Percentiles rank a stretch among this genome's conserved stretches.
Conservation (phyloP, 2,113 vertebrate genomes). For the Entomyzon cyanotis region DNA sequence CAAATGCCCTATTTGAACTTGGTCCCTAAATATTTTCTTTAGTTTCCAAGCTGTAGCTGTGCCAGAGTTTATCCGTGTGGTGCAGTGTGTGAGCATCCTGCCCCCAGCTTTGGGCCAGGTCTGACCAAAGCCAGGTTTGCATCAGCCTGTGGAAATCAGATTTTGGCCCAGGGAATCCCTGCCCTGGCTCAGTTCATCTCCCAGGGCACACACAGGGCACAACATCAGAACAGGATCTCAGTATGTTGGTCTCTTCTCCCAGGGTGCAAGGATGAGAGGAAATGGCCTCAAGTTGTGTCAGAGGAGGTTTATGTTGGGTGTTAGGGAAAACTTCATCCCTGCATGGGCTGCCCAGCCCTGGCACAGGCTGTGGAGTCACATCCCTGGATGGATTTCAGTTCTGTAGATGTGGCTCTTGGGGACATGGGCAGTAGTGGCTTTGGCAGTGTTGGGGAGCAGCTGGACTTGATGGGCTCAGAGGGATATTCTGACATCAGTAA, state of each 20-base stretch:
- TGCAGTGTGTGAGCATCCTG: not conserved
- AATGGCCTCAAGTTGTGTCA: not conserved
- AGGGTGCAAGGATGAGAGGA: not conserved
- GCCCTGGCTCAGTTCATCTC: not conserved
- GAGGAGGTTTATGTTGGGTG: not conserved
- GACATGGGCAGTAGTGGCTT: rapidly evolving
- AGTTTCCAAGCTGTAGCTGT: not conserved
- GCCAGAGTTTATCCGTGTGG: rapidly evolving
- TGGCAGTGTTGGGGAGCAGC: not conserved
- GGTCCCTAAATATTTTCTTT: rapidly evolving
- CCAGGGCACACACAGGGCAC: not conserved
- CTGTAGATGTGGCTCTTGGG: not conserved
- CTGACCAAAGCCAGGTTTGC: not conserved
- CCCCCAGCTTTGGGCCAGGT: not conserved
- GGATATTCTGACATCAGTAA: rapidly evolving
- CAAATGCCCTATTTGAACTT: not conserved
- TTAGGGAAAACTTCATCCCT: no score
- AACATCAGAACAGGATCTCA: rapidly evolving
- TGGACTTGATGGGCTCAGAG: not conserved
- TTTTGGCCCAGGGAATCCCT: not conserved
- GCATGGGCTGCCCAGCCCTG: not conserved
- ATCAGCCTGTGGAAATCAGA: not conserved
- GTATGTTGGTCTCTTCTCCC: not conserved
- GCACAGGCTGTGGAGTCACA: not conserved
- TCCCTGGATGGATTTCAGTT: not conserved